Evolutionary conservation across 2,888 invertebrate genomes (phyloP).

Genomic region (Arrhopalites spinosus): DNA sequence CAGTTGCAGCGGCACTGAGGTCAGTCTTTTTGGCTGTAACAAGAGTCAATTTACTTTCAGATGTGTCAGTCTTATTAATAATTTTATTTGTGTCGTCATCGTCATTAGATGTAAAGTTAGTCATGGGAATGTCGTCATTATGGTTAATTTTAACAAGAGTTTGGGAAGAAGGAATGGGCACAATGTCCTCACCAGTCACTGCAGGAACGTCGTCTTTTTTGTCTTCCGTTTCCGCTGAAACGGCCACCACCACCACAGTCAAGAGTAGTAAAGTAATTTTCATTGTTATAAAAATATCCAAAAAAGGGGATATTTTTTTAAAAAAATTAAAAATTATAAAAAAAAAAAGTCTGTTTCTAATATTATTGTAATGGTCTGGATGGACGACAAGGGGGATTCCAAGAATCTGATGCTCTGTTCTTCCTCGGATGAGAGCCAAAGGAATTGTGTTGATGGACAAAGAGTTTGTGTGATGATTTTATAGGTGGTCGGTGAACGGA

Average conservation of each 20-base stretch:
- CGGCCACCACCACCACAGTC: constrained; percentile 34
- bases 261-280: constrained; percentile 17
- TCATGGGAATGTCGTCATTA: neutral
- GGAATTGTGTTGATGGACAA: constrained; percentile 17
- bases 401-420: neutral
- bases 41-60: constrained; percentile 9
- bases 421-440: constrained; percentile 23
- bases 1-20: constrained; percentile 44
- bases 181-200: constrained; percentile 22
- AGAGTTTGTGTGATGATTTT: constrained; percentile 6
- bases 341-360: neutral
- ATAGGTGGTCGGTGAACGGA: constrained; percentile 3
- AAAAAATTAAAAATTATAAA: neutral
- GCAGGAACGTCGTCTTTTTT: constrained; percentile 19
- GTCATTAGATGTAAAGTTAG: neutral
- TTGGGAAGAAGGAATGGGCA: neutral
- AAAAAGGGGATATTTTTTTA: neutral
- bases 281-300: neutral
- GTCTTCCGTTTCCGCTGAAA: constrained; percentile 13
- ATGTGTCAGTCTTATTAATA: constrained; percentile 9
- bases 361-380: too few species aligned
- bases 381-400: neutral
- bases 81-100: neutral
- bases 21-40: constrained; percentile 43
- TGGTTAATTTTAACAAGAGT: neutral